Evolutionary conservation across 2,113 vertebrate genomes (phyloP).

Genomic region (Ahaetulla prasina): DNA sequence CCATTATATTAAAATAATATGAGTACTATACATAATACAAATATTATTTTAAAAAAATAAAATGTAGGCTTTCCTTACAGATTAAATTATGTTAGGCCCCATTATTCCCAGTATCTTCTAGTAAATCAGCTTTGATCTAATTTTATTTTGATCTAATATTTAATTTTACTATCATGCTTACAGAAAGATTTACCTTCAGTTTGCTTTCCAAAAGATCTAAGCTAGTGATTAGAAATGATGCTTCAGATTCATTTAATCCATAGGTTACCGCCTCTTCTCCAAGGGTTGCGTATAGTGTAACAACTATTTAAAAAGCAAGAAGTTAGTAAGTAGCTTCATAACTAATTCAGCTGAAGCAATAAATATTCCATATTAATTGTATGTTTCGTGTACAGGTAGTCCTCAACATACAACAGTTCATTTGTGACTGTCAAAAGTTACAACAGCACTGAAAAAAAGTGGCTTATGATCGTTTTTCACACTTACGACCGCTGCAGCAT

Average conservation of each 20-base stretch:
- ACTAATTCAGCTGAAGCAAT: constrained; percentile 3
- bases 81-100: neutral
- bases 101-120: neutral
- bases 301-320: constrained; percentile 70
- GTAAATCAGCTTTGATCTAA: neutral
- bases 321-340: neutral
- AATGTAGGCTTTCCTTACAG: neutral
- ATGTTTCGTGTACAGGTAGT: neutral
- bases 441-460: neutral
- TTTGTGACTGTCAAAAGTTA: neutral
- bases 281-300: constrained; percentile 93
- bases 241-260: constrained; percentile 89
- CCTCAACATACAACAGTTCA: neutral
- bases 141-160: neutral
- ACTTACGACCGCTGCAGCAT: neutral
- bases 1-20: neutral
- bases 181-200: constrained; percentile 80
- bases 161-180: neutral
- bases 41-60: neutral
- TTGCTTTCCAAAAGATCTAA: constrained; percentile 86
- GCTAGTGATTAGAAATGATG: constrained; percentile 88
- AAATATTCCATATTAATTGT: constrained; percentile 1
- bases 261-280: constrained; percentile 89
- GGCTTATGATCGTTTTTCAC: neutral
- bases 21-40: neutral